Percentiles rank a stretch among this genome's conserved stretches.
Conservation (phyloP, 2,888 invertebrate species). For the Chaitophorus viminalis region DNA sequence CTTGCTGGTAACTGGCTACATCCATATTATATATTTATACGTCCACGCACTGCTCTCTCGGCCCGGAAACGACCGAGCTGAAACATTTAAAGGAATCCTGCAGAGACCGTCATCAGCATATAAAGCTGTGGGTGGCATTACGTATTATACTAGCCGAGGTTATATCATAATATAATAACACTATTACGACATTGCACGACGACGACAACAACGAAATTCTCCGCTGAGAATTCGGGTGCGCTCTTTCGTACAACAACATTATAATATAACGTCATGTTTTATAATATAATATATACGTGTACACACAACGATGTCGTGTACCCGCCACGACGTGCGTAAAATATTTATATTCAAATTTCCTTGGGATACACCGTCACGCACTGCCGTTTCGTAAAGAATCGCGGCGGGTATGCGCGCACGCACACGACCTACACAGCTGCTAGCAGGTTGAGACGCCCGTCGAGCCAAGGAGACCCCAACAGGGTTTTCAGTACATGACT, state of each 20-base stretch:
- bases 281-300: neutral
- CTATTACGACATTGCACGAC: neutral
- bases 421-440: too few species aligned
- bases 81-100: constrained; percentile 26
- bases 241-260: neutral
- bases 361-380: neutral
- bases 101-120: neutral
- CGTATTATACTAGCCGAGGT: neutral
- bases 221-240: constrained; percentile 12
- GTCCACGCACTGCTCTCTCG: neutral
- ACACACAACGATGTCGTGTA: neutral
- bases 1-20: too few species aligned
- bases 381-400: neutral
- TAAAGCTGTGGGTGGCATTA: neutral
- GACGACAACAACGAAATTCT: neutral
- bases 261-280: neutral
- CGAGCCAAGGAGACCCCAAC: neutral
- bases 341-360: neutral
- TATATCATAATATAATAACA: constrained; percentile 10
- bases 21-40: too few species aligned
- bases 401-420: neutral
- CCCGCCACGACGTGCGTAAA: neutral
- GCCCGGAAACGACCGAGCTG: constrained; percentile 29
- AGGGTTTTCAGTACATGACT: neutral
- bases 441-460: too few species aligned